phyloP scores from a whole-genome alignment of 2,113 vertebrate genomes.

The Psophia crepitans region DNA sequence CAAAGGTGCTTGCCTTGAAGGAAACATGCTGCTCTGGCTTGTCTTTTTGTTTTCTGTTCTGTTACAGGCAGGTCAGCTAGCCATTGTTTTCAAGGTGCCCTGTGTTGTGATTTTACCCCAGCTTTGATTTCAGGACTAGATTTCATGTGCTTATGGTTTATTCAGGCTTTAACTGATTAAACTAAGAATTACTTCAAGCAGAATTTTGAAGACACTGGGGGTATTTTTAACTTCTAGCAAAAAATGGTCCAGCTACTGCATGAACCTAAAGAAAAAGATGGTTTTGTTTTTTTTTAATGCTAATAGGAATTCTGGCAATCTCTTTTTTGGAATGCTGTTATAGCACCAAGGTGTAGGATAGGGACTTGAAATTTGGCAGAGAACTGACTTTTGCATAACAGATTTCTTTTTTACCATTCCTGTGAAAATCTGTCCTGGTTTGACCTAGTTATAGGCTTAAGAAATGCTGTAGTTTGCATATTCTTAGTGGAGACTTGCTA shows the following conservation, averaged over 20 bases:
- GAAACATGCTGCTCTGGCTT: not conserved
- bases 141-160: not conserved
- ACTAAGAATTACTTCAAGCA: not conserved
- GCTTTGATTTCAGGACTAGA: not conserved
- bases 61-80: not conserved
- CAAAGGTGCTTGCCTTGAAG: not conserved
- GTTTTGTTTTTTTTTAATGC: not conserved
- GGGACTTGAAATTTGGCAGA: not conserved
- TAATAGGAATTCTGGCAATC: not conserved
- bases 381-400: not conserved
- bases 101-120: too few species aligned
- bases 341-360: not conserved
- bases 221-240: not conserved
- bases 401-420: not conserved
- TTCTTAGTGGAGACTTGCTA: not conserved
- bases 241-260: not conserved
- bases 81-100: not conserved
- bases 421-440: not conserved
- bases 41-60: not conserved
- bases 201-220: not conserved
- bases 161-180: not conserved
- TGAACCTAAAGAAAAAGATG: not conserved
- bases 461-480: not conserved
- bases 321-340: not conserved
- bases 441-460: not conserved